Base-by-base conservation (phyloP, 2,888 invertebrate species). In the Geotrupes spiniger region DNA sequence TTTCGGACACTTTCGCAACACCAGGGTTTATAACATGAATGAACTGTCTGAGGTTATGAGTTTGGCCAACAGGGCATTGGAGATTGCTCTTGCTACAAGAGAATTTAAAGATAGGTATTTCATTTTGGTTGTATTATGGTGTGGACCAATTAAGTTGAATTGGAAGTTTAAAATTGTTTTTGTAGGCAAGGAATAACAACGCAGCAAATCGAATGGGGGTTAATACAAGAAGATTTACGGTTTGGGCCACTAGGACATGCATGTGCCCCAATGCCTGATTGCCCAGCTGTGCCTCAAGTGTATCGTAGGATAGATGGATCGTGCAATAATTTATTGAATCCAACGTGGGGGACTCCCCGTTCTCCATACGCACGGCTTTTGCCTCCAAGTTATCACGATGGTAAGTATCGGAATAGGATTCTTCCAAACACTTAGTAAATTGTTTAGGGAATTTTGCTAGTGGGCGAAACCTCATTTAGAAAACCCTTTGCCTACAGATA, bases 241-340 rank as follows among this genome's bases (percentile, higher is more conserved):
- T 63, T 67, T 15, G 78, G 76, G 1, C 64, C 71, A 9, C 58
- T 80, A 16, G 72, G 72, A 6, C 60, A 66, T 11, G 62, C 65
- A 1, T 78, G 78, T 52, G 39, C 61, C 3, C 43, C 60, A 2
- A 67, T 63, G 2, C 76, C 76, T 0, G 42, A 59, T 0, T 84
- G 84, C 57, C 70, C 74, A 0, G 51, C 61, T 6, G 51, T 70
- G 0, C 68, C 71, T 0, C 69, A 65, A 8, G 81, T 78, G 43
- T 91, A 87, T 70, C 78, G 92, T 44, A 80, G 80, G 1, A 72
- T 86, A 12, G 88, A 89, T 63, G 94, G 94, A 0, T 82, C 85
- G 8, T 95, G 94, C 68, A 94, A 92, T 71, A 93, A 92, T 71
- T 69, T 78, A 1, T 69, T 76, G 4, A 73, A 81, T 49, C 78